phyloP scores from a whole-genome alignment of 2,113 vertebrate species.

The Zosterops lateralis region DNA sequence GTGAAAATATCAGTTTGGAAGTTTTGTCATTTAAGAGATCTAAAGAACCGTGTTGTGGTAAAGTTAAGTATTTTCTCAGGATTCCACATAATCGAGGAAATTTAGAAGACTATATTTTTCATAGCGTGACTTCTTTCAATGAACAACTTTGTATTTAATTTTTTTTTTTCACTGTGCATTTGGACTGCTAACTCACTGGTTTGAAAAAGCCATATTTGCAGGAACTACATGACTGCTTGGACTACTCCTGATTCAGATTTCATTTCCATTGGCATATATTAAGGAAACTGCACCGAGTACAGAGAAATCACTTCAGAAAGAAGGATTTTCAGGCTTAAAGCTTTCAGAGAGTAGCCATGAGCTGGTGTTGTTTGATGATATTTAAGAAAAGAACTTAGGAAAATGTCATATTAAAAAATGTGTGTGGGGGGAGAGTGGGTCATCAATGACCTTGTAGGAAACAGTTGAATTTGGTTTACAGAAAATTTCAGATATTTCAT shows the following conservation, averaged over 20 bases:
- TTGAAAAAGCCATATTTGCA: not conserved
- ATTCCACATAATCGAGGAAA: not conserved
- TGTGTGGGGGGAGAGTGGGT: too few relatives aligned
- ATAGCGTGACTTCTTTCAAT: not conserved
- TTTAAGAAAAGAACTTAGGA: not conserved
- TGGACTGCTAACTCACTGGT: not conserved
- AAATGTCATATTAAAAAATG: not conserved
- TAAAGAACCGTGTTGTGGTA: not conserved
- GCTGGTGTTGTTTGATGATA: not conserved
- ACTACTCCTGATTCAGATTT: not conserved
- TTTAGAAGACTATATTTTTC: not conserved
- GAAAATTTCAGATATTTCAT: not conserved
- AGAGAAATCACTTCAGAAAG: not conserved
- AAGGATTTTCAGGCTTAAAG: not conserved
- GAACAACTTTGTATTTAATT: not conserved
- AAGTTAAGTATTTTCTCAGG: not conserved
- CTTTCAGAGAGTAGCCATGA: not conserved
- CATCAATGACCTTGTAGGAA: not conserved
- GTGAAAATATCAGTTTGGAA: not conserved
- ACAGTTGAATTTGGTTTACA: not conserved
- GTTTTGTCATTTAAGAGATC: not conserved
- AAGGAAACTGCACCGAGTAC: not conserved
- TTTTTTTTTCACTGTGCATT: not conserved
- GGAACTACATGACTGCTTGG: not conserved
- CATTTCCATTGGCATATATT: not conserved